Base-by-base conservation (phyloP, 2,797 vertebrate genomes). In the Odontamblyopus rebecca region DNA sequence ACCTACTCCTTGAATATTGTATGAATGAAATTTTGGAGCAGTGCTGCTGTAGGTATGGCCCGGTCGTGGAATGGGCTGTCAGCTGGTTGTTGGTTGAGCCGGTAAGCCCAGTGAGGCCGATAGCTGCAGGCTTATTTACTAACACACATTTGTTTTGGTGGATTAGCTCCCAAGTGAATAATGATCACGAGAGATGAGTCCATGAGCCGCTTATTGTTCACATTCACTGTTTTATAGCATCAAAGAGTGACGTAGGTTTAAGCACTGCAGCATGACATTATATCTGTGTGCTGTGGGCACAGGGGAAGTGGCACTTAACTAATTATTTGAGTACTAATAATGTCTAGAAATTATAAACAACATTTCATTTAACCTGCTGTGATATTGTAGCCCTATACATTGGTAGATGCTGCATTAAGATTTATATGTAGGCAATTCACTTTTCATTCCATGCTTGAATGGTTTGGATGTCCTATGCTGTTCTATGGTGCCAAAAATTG, bases 71-170 rank as follows among this genome's bases (percentile, higher is more conserved):
- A 50, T 62, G 54, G n/a, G 41, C 59, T 26, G 41, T 61, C 18
- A 12, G 65, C 30, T 41, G 11, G 15, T 41, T 64, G 67, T 48
- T 32, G 69, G 63, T 63, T 29, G 56, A 72, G 60, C 67, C 32
- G 51, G 53, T 30, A 62, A 56, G 50, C 64, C 38, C 27, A 27
- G 19, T 67, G 62, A 69, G 41, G 32, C 26, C 63, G 50, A 51
- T 69, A 29, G 32, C 68, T 7, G 59, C 50, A 23, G 35, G 69
- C 65, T 76, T 80, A 63, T 79, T 76, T 69, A 72, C 61, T 65
- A 64, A 66, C 59, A 72, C 62, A 70, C 67, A 70, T 63, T 64
- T 63, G 62, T 60, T 75, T 29, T 67, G 70, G 70, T 76, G 67
- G 59, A 63, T 38, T 15, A 63, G 23, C 61, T 66, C 74, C 50